Percentiles rank a stretch among this genome's conserved stretches.
Evolutionary conservation across 2,888 invertebrate species (phyloP).

Genomic region (Apamea monoglypha): DNA sequence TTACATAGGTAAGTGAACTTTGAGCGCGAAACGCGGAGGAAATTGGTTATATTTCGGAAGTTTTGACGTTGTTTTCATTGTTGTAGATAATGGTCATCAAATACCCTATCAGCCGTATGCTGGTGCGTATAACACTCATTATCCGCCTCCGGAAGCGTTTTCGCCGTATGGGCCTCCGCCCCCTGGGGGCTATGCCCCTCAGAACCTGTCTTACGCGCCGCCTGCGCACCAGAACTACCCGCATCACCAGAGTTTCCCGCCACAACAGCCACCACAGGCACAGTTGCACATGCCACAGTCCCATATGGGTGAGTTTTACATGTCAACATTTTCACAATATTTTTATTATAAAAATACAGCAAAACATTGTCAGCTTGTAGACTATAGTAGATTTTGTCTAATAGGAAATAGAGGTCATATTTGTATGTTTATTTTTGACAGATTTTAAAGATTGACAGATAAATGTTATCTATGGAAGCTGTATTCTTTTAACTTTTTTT

Average conservation of each 20-base stretch:
- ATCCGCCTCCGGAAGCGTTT: slow-evolving; percentile 88
- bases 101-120: slow-evolving; percentile 89
- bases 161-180: slow-evolving; percentile 88
- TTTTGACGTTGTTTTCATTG: slow-evolving; percentile 60
- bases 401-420: slow-evolving; percentile 50
- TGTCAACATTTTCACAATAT: slow-evolving; percentile 46
- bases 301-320: slow-evolving; percentile 84
- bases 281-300: slow-evolving; percentile 87
- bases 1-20: slow-evolving; percentile 84
- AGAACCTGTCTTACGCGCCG: slow-evolving; percentile 88
- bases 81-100: slow-evolving; percentile 89
- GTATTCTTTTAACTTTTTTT: neutral
- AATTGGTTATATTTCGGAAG: slow-evolving; percentile 49
- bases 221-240: slow-evolving; percentile 89
- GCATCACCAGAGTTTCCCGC: slow-evolving; percentile 87
- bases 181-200: slow-evolving; percentile 87
- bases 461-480: slow-evolving; percentile 20
- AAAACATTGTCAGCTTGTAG: slow-evolving; percentile 54
- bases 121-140: slow-evolving; percentile 88
- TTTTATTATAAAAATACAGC: slow-evolving; percentile 27
- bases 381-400: slow-evolving; percentile 31
- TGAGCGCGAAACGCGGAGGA: slow-evolving; percentile 64
- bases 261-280: slow-evolving; percentile 85
- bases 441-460: slow-evolving; percentile 45
- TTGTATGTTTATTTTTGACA: slow-evolving; percentile 51